Evolutionary conservation across 2,113 vertebrate genomes (phyloP), one percentile per base, ranked within the genome.

Genomic region (Taxidea taxus): DNA sequence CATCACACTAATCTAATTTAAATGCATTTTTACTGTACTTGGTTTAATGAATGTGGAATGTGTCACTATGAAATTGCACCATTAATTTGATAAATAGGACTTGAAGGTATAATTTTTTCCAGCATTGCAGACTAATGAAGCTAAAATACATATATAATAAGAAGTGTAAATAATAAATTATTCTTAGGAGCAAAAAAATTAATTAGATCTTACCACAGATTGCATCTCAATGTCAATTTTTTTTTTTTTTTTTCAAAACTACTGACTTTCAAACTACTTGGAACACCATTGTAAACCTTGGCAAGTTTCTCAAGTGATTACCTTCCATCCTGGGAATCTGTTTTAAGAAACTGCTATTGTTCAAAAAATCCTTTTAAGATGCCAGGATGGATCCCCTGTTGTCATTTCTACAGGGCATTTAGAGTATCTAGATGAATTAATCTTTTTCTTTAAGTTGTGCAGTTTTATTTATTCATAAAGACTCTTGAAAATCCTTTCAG

Each of bases 31-130:
- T 99, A 99, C 99, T 99, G 98, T 99, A 99, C 98, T 99, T 98
- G 98, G 98, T 99, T 99, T 99, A 99, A 99, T 99, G 99, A 99
- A 99, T 99, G 99, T 99, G 98, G 99, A 99, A 99, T 99, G 98
- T 99, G 99, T 99, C 99, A 99, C 99, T 98, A 98, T 98, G 99
- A 99, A 99, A 99, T 99, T 99, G 99, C 99, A 98, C 98, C 99
- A 99, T 99, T 99, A 99, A 99, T 99, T 99, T 99, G 99, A 99
- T 99, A 99, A 99, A 99, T 99, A 99, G 99, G 99, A 99, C 99
- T 99, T 98, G 98, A 99, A 99, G 99, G 99, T 99, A 99, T 99
- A 99, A 99, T 99, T 99, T 99, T 99, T 99, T 99, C 99, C 99
- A 99, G 98, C 98, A 99, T 99, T 99, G 99, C 98, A 99, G 98